Conservation (phyloP, 53 echinoderm and acorn worm species). For the Stichopus horrens region DNA sequence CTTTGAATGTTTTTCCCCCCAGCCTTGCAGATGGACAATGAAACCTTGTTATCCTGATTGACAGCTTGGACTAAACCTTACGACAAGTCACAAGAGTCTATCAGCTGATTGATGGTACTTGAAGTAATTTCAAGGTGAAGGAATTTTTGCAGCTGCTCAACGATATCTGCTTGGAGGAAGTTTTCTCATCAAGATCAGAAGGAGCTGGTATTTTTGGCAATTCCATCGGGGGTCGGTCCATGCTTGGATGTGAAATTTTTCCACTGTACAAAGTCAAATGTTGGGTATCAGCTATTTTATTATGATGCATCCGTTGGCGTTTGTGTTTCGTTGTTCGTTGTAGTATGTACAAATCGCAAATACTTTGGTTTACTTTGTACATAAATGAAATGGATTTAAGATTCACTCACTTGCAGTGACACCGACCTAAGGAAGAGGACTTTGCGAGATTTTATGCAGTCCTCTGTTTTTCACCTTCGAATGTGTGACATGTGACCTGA, state of each 20-base stretch:
- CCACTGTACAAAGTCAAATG: slow-evolving; percentile 5
- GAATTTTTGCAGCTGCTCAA: slow-evolving; percentile 40
- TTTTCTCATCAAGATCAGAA: background rate
- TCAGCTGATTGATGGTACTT: slow-evolving; percentile 16
- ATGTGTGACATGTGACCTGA: no score
- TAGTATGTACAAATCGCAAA: background rate
- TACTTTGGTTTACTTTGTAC: background rate
- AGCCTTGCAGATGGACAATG: background rate
- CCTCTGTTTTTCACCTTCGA: no score
- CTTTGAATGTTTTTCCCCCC: background rate
- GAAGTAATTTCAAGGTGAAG: slow-evolving; percentile 11
- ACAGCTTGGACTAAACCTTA: background rate
- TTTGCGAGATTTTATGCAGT: no score
- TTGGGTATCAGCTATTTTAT: slow-evolving; percentile 11
- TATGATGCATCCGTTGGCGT: background rate
- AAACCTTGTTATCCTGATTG: slow-evolving; percentile 9
- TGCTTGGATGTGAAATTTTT: background rate
- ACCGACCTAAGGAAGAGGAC: no score
- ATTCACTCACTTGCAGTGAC: no score
- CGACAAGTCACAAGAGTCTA: background rate
- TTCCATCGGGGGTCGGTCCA: background rate
- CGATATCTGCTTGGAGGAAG: background rate
- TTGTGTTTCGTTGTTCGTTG: background rate
- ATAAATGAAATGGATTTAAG: background rate
- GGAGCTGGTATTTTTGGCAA: background rate